Evolutionary conservation across 2,888 invertebrate genomes (phyloP).

Genomic region (Drosophila mimetica): DNA sequence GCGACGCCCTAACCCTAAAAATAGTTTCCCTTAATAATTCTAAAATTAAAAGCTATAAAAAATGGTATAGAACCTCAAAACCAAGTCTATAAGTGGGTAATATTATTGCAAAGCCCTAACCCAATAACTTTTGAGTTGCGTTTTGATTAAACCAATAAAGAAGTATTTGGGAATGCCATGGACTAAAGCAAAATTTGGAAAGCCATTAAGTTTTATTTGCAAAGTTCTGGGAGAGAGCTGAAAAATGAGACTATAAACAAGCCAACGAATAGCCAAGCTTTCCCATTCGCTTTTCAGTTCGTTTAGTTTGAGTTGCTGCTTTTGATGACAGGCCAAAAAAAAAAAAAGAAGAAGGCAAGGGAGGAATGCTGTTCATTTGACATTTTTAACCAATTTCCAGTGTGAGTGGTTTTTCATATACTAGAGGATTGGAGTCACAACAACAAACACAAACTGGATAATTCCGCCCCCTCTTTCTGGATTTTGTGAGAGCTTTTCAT

Average conservation of each 20-base stretch:
- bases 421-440: constrained; percentile 1
- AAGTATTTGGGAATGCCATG: background rate
- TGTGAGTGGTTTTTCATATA: background rate
- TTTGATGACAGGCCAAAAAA: constrained; percentile 40
- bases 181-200: background rate
- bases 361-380: constrained; percentile 47
- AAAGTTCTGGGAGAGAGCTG: background rate
- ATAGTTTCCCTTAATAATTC: too few relatives aligned
- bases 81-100: too few relatives aligned
- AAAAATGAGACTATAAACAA: background rate
- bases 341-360: background rate
- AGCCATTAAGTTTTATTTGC: background rate
- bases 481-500: constrained; percentile 29
- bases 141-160: too few relatives aligned
- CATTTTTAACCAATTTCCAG: constrained; percentile 57
- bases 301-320: constrained; percentile 18
- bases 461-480: constrained; percentile 1
- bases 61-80: too few relatives aligned
- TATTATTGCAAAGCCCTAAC: too few relatives aligned
- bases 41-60: too few relatives aligned
- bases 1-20: too few relatives aligned
- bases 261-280: constrained; percentile 11
- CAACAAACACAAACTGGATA: constrained; percentile 7
- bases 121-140: too few relatives aligned
- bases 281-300: constrained; percentile 1